phyloP scores from a whole-genome alignment of 2,113 vertebrate genomes.

The Gnathonemus longibarbis region DNA sequence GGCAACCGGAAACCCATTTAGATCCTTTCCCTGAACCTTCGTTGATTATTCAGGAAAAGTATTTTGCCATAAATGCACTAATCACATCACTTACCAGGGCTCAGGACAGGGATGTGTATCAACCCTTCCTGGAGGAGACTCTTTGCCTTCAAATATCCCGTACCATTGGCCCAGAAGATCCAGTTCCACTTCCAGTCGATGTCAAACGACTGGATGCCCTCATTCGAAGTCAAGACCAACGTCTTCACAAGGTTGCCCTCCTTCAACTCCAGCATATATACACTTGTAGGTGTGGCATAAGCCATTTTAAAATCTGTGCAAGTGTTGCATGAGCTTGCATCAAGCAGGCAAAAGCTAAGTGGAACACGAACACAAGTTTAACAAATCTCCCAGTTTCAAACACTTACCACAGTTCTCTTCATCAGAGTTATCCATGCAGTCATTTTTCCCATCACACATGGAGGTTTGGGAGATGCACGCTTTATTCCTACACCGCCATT shows the following conservation, averaged over 20 bases:
- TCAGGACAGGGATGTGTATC: slow-evolving; percentile 52
- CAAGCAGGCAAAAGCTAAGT: background rate
- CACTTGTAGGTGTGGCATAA: slow-evolving; percentile 54
- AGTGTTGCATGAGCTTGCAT: background rate
- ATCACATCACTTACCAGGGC: slow-evolving; percentile 58
- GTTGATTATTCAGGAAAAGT: background rate
- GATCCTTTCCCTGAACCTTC: background rate
- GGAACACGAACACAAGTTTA: background rate
- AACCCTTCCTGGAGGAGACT: slow-evolving; percentile 44
- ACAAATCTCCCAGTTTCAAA: background rate
- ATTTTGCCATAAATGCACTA: background rate
- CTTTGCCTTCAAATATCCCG: slow-evolving; percentile 59
- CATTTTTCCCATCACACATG: slow-evolving; percentile 49
- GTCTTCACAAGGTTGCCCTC: slow-evolving; percentile 34
- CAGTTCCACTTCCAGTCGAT: slow-evolving; percentile 71
- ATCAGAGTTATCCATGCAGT: slow-evolving; percentile 62
- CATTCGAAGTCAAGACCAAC: slow-evolving; percentile 51
- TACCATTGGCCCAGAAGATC: slow-evolving; percentile 71
- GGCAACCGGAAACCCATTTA: background rate
- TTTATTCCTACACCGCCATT: slow-evolving; percentile 76
- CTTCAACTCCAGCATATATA: slow-evolving; percentile 65
- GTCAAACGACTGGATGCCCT: slow-evolving; percentile 66
- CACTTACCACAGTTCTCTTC: slow-evolving; percentile 59
- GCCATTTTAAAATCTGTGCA: slow-evolving; percentile 64
- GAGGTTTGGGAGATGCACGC: slow-evolving; percentile 50